Percentiles rank a stretch among this genome's conserved stretches.
phyloP scores from a whole-genome alignment of 1,140 invertebrate genomes.

The Psilanteris sp. region DNA sequence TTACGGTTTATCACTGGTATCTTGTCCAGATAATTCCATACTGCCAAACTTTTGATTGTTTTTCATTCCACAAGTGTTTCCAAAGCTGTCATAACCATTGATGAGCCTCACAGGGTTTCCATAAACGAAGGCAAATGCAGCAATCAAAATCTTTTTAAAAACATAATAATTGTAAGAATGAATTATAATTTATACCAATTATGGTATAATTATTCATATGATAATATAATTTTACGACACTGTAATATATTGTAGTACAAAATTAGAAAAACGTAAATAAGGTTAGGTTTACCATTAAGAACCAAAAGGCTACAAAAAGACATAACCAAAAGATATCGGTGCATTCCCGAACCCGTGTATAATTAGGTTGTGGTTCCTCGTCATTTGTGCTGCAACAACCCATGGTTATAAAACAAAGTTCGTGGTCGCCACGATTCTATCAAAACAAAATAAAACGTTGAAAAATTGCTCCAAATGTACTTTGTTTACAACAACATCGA shows the following conservation, averaged over 20 bases:
- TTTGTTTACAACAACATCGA: too few species aligned
- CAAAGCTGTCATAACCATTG: slow-evolving; percentile 96
- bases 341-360: slow-evolving; percentile 82
- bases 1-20: slow-evolving; percentile 88
- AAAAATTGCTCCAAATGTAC: too few species aligned
- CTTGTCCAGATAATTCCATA: slow-evolving; percentile 88
- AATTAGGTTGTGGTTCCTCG: slow-evolving; percentile 71
- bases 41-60: slow-evolving; percentile 87
- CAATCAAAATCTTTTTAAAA: slow-evolving; percentile 93
- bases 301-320: slow-evolving; percentile 91
- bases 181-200: not conserved
- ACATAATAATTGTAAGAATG: not conserved
- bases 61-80: slow-evolving; percentile 95
- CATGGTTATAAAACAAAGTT: slow-evolving; percentile 63
- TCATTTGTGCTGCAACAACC: slow-evolving; percentile 72
- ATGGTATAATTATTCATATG: slow-evolving; percentile 24
- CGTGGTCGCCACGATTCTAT: slow-evolving; percentile 11
- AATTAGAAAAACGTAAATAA: slow-evolving; percentile 12
- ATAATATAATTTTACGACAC: not conserved
- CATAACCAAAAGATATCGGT: slow-evolving; percentile 93
- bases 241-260: too few species aligned
- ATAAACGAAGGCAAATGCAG: slow-evolving; percentile 92
- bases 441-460: too few species aligned
- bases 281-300: slow-evolving; percentile 87
- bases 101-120: slow-evolving; percentile 92